Base-by-base conservation (phyloP, 2,797 vertebrate genomes). In the Cirrhinus molitorella region DNA sequence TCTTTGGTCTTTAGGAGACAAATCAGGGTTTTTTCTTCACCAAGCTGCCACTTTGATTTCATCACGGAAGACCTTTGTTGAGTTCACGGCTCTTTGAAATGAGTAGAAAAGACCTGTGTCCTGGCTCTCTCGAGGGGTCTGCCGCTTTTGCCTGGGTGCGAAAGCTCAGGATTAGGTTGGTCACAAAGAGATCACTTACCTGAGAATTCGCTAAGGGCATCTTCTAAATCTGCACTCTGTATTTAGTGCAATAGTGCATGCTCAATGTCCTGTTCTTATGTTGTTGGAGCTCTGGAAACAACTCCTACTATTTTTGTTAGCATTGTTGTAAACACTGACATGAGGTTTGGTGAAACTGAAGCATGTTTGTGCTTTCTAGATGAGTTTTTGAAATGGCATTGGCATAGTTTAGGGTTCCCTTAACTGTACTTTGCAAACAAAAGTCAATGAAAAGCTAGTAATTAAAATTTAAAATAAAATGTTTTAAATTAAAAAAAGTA, bases 11-110 rank as follows among this genome's bases (percentile, higher is more conserved):
- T 91, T 93, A 93, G 4, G 94, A 93, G 91, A 92, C 91, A 96
- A 96, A 95, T 93, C 91, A 92, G 94, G 94, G 93, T 90, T 94
- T 87, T 86, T 81, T 93, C 89, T 94, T 93, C 94, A 96, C 93
- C 94, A 93, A 96, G 95, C 97, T 98, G 97, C 96, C 97, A 98
- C 96, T 97, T 97, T 96, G 96, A 98, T 99, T 98, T 95, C 96
- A 97, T 98, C 97, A 98, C 93, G 94, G 95, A 94, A 94, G 96
- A 96, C 94, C 94, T 96, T 96, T 95, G 95, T 96, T 96, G 96
- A 96, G 96, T 97, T 97, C 96, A 97, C 95, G 96, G 95, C 95
- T 95, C 96, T 96, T 98, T 97, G 96, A 97, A 98, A 97, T 92
- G 92, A 96, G 95, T 95, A 97, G n/a, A 93, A 96, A 95, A 95